A percentile compares a stretch with the other conserved stretches of the same genome.
These are phyloP conservation scores for Amphiprion percula DNA, from an alignment of 2,113 vertebrate species.

Conservation along the genomic window DNA sequence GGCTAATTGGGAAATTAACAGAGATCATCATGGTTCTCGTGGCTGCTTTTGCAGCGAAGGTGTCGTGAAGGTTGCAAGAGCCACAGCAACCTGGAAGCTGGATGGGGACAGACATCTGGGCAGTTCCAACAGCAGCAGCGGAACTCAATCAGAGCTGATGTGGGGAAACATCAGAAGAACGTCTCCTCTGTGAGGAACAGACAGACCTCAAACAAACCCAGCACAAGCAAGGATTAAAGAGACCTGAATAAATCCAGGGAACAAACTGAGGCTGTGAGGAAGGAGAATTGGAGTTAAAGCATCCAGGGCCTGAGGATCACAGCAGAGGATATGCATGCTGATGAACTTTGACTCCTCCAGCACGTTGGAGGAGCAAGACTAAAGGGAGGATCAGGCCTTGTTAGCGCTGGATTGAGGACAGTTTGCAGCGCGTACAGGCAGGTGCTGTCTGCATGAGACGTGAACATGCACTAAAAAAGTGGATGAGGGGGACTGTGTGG, in stretches of 20 bases:
- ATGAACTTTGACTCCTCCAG: constrained; percentile 66
- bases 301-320: constrained; percentile 49
- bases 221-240: constrained; percentile 60
- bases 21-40: constrained; percentile 19
- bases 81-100: constrained; percentile 10
- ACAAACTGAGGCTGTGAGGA: constrained; percentile 52
- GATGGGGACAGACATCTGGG: constrained; percentile 20
- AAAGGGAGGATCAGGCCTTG: constrained; percentile 54
- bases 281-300: constrained; percentile 49
- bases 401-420: constrained; percentile 53
- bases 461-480: constrained; percentile 51
- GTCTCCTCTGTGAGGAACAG: constrained; percentile 32
- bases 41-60: constrained; percentile 14
- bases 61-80: constrained; percentile 6
- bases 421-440: constrained; percentile 37
- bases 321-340: constrained; percentile 60
- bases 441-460: constrained; percentile 54
- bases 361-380: constrained; percentile 33
- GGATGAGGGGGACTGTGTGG: constrained; percentile 58
- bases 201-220: constrained; percentile 44
- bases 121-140: background rate
- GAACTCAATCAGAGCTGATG: constrained; percentile 40
- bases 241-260: constrained; percentile 52
- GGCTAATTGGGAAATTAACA: constrained; percentile 46
- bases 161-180: constrained; percentile 59